Percentiles rank a stretch among this genome's conserved stretches.
phyloP scores from a whole-genome alignment of 2,888 invertebrate species.

The Zhuqinia jingwanae region DNA sequence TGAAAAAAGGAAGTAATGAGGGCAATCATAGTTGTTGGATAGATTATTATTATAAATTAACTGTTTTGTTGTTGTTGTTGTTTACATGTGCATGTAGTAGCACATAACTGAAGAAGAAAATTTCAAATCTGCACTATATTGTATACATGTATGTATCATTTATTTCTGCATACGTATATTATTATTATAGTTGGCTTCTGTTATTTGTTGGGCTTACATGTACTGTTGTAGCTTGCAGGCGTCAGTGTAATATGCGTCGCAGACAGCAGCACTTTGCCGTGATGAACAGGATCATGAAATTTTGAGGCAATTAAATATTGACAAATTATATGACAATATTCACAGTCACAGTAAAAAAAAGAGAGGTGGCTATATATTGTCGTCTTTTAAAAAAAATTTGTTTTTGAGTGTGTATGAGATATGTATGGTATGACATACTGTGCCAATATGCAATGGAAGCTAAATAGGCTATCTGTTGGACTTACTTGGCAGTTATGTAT shows the following conservation, averaged over 20 bases:
- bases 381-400: not conserved
- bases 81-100: too few relatives aligned
- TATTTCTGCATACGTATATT: too few relatives aligned
- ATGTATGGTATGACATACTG: slow-evolving; percentile 8
- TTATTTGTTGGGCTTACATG: too few relatives aligned
- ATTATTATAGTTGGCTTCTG: too few relatives aligned
- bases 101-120: too few relatives aligned
- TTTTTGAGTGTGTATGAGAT: not conserved
- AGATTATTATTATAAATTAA: not conserved
- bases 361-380: slow-evolving; percentile 36
- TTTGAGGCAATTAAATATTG: slow-evolving; percentile 50
- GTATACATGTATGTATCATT: too few relatives aligned
- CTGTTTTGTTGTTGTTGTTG: not conserved
- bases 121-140: too few relatives aligned
- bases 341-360: not conserved
- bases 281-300: slow-evolving; percentile 37
- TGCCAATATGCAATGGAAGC: too few relatives aligned
- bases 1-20: slow-evolving; percentile 40
- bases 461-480: not conserved
- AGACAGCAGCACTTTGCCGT: not conserved
- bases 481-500: not conserved
- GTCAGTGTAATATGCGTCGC: not conserved
- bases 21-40: slow-evolving; percentile 20
- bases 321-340: slow-evolving; percentile 53
- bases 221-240: slow-evolving; percentile 6